A percentile compares a stretch with the other conserved stretches of the same genome.
Evolutionary conservation across 2,888 invertebrate genomes (phyloP).

Genomic region (Spodoptera picta): DNA sequence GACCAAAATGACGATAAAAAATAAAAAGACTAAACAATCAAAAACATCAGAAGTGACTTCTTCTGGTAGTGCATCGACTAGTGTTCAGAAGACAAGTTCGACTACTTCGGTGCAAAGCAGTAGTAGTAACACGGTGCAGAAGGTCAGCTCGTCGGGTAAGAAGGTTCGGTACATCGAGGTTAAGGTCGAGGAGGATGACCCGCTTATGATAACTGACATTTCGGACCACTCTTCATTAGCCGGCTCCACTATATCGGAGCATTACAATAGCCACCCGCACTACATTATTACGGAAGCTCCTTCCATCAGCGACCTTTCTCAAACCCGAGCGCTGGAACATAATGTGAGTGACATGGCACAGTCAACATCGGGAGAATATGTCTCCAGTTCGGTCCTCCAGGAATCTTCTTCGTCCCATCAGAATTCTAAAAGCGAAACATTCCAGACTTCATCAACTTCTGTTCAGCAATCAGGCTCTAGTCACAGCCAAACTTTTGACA

Average conservation of each 20-base stretch:
- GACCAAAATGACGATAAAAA: conserved; percentile 88
- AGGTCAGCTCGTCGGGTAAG: conserved; percentile 84
- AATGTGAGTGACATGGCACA: conserved; percentile 84
- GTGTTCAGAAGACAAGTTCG: conserved; percentile 83
- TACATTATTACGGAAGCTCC: conserved; percentile 87
- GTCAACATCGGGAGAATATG: conserved; percentile 80
- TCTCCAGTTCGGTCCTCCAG: conserved; percentile 78
- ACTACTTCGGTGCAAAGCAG: conserved; percentile 77
- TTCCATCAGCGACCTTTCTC: conserved; percentile 83
- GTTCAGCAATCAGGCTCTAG: conserved; percentile 78
- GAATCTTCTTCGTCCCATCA: conserved; percentile 81
- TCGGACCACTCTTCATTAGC: conserved; percentile 84
- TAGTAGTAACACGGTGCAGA: conserved; percentile 80
- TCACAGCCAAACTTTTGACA: conserved; percentile 80
- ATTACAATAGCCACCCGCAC: conserved; percentile 86
- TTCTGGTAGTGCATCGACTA: conserved; percentile 80
- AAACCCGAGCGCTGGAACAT: conserved; percentile 75
- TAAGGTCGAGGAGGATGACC: conserved; percentile 87
- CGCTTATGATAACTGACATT: conserved; percentile 86
- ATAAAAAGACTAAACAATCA: conserved; percentile 87
- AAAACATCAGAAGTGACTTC: conserved; percentile 81
- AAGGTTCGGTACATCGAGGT: conserved; percentile 86
- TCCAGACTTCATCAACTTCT: conserved; percentile 81
- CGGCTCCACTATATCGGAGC: conserved; percentile 85
- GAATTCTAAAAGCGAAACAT: conserved; percentile 80